phyloP scores from a whole-genome alignment of 2,113 vertebrate genomes.

The Syngnathus typhle region DNA sequence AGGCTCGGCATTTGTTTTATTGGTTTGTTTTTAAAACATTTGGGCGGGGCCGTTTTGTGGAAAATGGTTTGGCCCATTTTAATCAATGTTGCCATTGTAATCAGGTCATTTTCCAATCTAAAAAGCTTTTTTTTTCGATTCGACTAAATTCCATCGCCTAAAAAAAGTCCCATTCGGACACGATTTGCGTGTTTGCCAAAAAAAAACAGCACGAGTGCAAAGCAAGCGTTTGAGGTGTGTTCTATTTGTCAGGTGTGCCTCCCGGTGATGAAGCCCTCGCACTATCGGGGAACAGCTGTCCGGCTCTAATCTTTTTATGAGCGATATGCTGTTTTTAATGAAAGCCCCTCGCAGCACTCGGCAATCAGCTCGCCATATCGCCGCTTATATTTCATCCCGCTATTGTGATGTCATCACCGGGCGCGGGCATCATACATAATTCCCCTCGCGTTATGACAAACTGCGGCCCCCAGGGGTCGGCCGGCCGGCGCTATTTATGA shows the following conservation, averaged over 20 bases:
- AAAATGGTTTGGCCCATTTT: too few relatives aligned
- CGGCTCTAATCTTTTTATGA: conserved; percentile 79
- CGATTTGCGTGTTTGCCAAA: conserved; percentile 1
- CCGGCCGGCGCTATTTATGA: conserved; percentile 64
- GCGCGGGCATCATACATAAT: conserved; percentile 75
- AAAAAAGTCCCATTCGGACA: background rate
- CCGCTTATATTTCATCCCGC: conserved; percentile 77
- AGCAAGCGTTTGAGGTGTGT: conserved; percentile 21
- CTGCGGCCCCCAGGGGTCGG: conserved; percentile 58
- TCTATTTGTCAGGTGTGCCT: conserved; percentile 59
- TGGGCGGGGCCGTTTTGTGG: too few relatives aligned
- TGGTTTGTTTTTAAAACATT: too few relatives aligned
- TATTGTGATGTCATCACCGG: conserved; percentile 76
- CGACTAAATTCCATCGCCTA: too few relatives aligned
- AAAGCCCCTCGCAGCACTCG: conserved; percentile 73
- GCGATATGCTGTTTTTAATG: conserved; percentile 78
- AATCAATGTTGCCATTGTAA: too few relatives aligned
- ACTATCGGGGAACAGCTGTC: conserved; percentile 70
- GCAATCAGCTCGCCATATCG: conserved; percentile 76
- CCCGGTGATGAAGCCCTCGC: conserved; percentile 61
- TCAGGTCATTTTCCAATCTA: too few relatives aligned
- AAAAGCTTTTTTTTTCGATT: too few relatives aligned
- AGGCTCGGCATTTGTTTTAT: too few relatives aligned
- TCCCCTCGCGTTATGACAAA: conserved; percentile 74
- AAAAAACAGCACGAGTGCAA: conserved; percentile 10